These are phyloP conservation scores for Eurytoma adleriae DNA, from an alignment of 2,888 invertebrate genomes.

Conservation along the genomic window DNA sequence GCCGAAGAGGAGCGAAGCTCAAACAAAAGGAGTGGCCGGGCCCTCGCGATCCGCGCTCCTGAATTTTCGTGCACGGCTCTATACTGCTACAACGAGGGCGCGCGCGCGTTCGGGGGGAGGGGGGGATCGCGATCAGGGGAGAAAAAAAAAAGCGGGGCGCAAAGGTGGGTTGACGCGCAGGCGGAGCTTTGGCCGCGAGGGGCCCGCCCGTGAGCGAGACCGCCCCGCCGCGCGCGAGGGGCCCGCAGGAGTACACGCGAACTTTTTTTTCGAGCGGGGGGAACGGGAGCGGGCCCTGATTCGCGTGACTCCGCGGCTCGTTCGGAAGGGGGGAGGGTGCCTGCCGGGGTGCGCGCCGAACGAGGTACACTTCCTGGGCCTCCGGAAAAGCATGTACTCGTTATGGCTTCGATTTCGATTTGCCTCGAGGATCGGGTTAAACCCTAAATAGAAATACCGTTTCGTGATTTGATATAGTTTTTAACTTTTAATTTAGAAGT, in stretches of 20 bases:
- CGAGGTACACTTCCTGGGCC: neutral
- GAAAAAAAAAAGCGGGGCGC: conserved; percentile 9
- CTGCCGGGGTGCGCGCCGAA: neutral
- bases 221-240: neutral
- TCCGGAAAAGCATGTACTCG: too few species aligned
- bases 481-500: too few species aligned
- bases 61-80: conserved; percentile 27
- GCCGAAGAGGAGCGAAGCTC: conserved; percentile 28
- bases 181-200: conserved; percentile 39
- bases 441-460: too few species aligned
- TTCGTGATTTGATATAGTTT: too few species aligned
- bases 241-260: neutral
- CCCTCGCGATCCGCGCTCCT: conserved; percentile 8
- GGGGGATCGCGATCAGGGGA: neutral
- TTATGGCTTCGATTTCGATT: too few species aligned
- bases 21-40: conserved; percentile 52
- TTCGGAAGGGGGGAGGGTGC: neutral
- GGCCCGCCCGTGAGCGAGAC: conserved; percentile 32
- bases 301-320: too few species aligned
- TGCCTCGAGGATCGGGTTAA: too few species aligned
- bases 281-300: neutral
- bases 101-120: neutral
- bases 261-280: neutral
- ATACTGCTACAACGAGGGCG: neutral
- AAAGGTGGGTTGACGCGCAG: neutral